Evolutionary conservation across 2,113 vertebrate genomes (phyloP), one percentile per base, ranked within the genome.

Genomic region (Thamnaconus septentrionalis): DNA sequence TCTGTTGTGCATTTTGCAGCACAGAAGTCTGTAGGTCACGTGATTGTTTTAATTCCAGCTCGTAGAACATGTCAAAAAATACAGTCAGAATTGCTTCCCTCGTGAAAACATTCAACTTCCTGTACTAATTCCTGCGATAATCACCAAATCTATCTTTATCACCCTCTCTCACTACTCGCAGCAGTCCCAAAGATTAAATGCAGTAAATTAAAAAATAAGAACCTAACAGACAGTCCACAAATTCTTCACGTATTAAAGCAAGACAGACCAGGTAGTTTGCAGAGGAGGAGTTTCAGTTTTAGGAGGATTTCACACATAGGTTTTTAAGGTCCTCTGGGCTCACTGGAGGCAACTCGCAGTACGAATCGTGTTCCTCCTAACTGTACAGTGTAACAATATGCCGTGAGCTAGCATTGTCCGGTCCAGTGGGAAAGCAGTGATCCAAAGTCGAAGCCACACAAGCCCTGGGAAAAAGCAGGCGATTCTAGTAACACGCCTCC

Each of bases 381-480:
- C 56, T 7, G 41, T 68, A 63, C 56, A 47, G 65, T 70, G 78
- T 82, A 83, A 80, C 68, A 70, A 45, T n/a, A 74, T 59, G 68
- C 79, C 12, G 64, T 12, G 60, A 74, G 64, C 69, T 71, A 66
- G 70, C 78, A 76, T 41, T 8, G 68, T 47, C 52, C 6, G 7
- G 40, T 55, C 61, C 57, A 56, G 65, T 81, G 77, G 80, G 83
- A 87, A 80, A 75, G 80, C 80, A 76, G 74, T 79, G 83, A 87
- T 85, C 81, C 83, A 76, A 57, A 76, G 62, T 58, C 4, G 56
- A 58, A 76, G 70, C 63, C 68, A 72, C 68, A 77, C 56, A 65
- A 86, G 78, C 68, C 80, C 84, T 84, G 85, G 79, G 87, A 87
- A 31, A 31, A 84, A 84, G 85, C 65, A 74, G 18, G 73, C 63